phyloP scores from a whole-genome alignment of 2,888 invertebrate genomes.

The Liopterus haemorrhoidalis region DNA sequence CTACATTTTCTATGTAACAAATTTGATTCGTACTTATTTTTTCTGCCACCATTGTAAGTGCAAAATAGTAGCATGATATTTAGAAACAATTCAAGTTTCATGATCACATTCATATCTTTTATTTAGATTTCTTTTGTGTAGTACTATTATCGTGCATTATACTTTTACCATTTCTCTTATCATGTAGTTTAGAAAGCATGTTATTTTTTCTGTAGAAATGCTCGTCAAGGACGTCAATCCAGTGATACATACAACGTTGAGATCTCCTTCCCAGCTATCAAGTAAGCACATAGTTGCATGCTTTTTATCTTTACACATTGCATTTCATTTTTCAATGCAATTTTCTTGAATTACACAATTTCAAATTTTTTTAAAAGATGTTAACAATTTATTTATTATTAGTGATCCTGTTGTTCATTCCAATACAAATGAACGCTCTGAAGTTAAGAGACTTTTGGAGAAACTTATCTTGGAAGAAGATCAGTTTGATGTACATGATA shows the following conservation, averaged over 20 bases:
- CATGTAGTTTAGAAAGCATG: slow-evolving; percentile 41
- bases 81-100: no score
- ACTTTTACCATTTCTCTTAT: no score
- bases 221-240: slow-evolving; percentile 77
- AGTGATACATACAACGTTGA: slow-evolving; percentile 87
- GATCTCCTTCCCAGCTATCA: slow-evolving; percentile 86
- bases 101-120: no score
- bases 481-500: slow-evolving; percentile 88
- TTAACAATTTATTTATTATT: no score
- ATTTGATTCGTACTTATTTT: no score
- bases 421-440: slow-evolving; percentile 80
- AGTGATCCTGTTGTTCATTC: slow-evolving; percentile 86
- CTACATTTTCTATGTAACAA: no score
- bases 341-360: background rate
- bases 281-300: slow-evolving; percentile 56
- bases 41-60: no score
- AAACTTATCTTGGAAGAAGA: slow-evolving; percentile 88
- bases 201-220: slow-evolving; percentile 57
- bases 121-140: no score
- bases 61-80: no score
- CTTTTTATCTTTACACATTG: no score
- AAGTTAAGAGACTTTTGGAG: slow-evolving; percentile 77
- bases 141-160: no score
- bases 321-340: slow-evolving; percentile 6
- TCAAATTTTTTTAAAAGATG: no score